Base-by-base conservation (phyloP, 2,888 invertebrate genomes). In the Dicranocentrus wangi region DNA sequence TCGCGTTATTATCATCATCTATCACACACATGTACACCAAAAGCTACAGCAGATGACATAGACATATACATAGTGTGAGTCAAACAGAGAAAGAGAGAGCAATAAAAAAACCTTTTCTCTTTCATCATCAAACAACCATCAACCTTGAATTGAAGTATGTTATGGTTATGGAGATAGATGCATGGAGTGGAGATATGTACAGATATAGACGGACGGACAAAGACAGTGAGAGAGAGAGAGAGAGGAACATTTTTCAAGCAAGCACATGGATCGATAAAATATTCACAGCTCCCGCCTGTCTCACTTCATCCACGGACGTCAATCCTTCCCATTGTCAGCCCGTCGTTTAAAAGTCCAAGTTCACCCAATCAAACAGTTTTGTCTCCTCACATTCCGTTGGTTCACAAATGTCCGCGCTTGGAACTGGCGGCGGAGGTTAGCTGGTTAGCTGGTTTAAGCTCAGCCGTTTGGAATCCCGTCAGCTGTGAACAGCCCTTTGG, bases 221-320 rank as follows among this genome's bases (percentile, higher is more conserved):
- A n/a, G n/a, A n/a, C n/a, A n/a, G n/a, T n/a, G n/a, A n/a, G n/a
- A n/a, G n/a, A n/a, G n/a, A n/a, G n/a, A n/a, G n/a, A n/a, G n/a
- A n/a, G n/a, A 51, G 28, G 47, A 51, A 53, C 69, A 55, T 17
- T 53, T 53, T 69, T 28, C 25, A 8, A 17, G 65, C 53, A 73
- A 65, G 73, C 73, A 73, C 73, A 73, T 73, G 73, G 73, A 73
- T 73, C 73, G 73, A 73, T 73, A 73, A 73, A 73, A 65, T 63
- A 73, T 65, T 73, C 73, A 65, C 65, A 53, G 73, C 65, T 65
- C 73, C 63, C 73, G 65, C 73, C 21, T 73, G 61, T 72, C 72
- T 51, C 47, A 61, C 15, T n/a, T n/a, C n/a, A 28, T 72, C 53
- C 63, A 72, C 27, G 53, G 72, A 60, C 61, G 72, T 72, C 61